Evolutionary conservation across 2,888 invertebrate species (phyloP), one percentile per base, ranked within the genome.

Genomic region (Ariolimax columbianus): DNA sequence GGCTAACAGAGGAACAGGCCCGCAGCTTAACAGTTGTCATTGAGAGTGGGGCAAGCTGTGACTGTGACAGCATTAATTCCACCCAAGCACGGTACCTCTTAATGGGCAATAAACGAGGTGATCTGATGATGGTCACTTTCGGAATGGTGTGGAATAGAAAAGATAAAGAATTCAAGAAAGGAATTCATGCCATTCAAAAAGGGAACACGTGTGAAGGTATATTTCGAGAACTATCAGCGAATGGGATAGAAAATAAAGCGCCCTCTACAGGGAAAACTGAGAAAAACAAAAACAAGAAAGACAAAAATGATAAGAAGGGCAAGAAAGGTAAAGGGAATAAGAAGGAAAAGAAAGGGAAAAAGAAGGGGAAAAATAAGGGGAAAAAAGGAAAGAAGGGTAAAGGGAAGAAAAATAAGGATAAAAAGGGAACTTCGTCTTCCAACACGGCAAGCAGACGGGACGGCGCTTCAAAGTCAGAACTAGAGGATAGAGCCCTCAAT

Each of bases 151-250:
- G 89, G 86, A 83, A 87, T 63, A 84, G 83, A 47, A 86, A 86
- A 77, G 84, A 87, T 73, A 86, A 86, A 66, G 87, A 86, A 51
- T 87, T 90, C 84, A 87, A 86, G 80, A 87, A 86, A 68, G 90
- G 90, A 4, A 72, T 90, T 26, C 87, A 83, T 51, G 89, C 88
- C 40, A 88, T 89, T 72, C 86, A 86, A 70, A 90, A 90, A 85
- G 85, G 83, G n/a, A 85, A 88, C 78, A 83, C 88, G 19, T 91
- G 91, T 81, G 82, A 88, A 68, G 86, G 85, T 23, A 85, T 88
- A 26, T 72, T 87, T 47, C n/a, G 70, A 19, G 77, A 79, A 55
- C 33, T 83, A 75, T 59, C 79, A 23, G 68, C 68, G 43, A 78
- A 84, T 36, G 79, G 84, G 38, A 36, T 78, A 72, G 77, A 68